Percentiles rank a stretch among this genome's conserved stretches.
Conservation (phyloP, 1,140 invertebrate species). For the Diprion similis region DNA sequence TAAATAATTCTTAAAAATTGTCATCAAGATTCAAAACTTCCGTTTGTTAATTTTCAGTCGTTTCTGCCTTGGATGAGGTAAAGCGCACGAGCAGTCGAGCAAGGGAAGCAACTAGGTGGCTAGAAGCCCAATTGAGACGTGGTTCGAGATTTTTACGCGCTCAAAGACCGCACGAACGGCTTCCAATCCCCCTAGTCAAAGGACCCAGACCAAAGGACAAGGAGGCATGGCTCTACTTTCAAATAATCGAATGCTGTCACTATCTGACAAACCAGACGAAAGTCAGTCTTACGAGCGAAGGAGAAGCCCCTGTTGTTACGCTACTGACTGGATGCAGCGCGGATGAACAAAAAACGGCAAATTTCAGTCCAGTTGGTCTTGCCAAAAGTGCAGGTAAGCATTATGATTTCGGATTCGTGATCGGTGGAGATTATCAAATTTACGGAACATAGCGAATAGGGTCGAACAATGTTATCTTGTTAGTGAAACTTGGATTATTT, state of each 20-base stretch:
- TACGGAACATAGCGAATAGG: neutral
- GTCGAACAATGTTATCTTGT: slow-evolving; percentile 19
- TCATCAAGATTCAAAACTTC: slow-evolving; percentile 22
- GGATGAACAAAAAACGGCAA: slow-evolving; percentile 45
- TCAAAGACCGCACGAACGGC: slow-evolving; percentile 80
- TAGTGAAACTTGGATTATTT: slow-evolving; percentile 25
- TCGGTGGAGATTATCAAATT: too few relatives aligned
- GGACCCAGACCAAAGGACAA: slow-evolving; percentile 72
- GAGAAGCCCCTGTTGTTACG: slow-evolving; percentile 65
- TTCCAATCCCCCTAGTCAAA: slow-evolving; percentile 77
- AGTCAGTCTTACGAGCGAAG: slow-evolving; percentile 55
- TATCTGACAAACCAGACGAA: slow-evolving; percentile 70
- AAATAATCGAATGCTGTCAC: slow-evolving; percentile 75
- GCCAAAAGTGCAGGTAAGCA: slow-evolving; percentile 65
- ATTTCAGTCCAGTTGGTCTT: slow-evolving; percentile 61
- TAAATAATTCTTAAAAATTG: slow-evolving; percentile 13
- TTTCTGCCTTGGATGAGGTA: slow-evolving; percentile 84
- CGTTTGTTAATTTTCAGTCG: slow-evolving; percentile 68
- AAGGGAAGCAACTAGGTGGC: slow-evolving; percentile 89
- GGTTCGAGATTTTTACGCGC: slow-evolving; percentile 84
- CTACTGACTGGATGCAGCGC: slow-evolving; percentile 64
- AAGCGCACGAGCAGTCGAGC: slow-evolving; percentile 81
- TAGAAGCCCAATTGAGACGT: slow-evolving; percentile 83
- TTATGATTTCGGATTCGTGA: slow-evolving; percentile 11
- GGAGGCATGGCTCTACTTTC: slow-evolving; percentile 71